Conservation (phyloP, 2,888 invertebrate genomes). For the Aporophyla lueneburgensis region DNA sequence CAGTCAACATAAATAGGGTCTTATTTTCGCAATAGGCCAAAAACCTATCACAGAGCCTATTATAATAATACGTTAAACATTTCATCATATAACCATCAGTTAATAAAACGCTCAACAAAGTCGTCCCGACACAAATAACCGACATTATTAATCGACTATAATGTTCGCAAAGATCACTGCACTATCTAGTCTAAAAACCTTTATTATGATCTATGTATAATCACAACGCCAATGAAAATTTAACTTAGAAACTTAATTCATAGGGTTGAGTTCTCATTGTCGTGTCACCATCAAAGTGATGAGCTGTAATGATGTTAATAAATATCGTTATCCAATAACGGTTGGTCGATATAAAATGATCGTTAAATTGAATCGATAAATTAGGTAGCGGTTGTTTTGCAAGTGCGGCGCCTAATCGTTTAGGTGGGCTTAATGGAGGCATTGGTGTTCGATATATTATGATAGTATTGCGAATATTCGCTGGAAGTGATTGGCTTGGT, state of each 20-base stretch:
- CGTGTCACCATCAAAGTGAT: conserved; percentile 42
- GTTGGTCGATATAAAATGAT: conserved; percentile 69
- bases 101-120: conserved; percentile 54
- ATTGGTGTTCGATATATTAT: conserved; percentile 36
- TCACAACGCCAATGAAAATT: background rate
- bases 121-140: conserved; percentile 52
- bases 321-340: conserved; percentile 64
- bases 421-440: conserved; percentile 51
- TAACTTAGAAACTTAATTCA: background rate
- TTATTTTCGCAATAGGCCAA: conserved; percentile 47
- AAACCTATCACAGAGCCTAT: conserved; percentile 40
- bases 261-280: conserved; percentile 22
- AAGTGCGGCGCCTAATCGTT: conserved; percentile 65
- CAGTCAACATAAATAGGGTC: conserved; percentile 14
- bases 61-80: conserved; percentile 50
- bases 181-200: conserved; percentile 31
- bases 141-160: conserved; percentile 50
- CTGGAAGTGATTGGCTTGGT: conserved; percentile 33
- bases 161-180: conserved; percentile 43
- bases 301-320: conserved; percentile 59
- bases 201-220: conserved; percentile 26
- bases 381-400: conserved; percentile 64
- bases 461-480: conserved; percentile 27
- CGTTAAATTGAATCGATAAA: conserved; percentile 69
- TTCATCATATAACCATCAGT: conserved; percentile 30